Evolutionary conservation across 2,797 vertebrate genomes (phyloP), one percentile per base, ranked within the genome.

Genomic region (Muscicapa comitata): DNA sequence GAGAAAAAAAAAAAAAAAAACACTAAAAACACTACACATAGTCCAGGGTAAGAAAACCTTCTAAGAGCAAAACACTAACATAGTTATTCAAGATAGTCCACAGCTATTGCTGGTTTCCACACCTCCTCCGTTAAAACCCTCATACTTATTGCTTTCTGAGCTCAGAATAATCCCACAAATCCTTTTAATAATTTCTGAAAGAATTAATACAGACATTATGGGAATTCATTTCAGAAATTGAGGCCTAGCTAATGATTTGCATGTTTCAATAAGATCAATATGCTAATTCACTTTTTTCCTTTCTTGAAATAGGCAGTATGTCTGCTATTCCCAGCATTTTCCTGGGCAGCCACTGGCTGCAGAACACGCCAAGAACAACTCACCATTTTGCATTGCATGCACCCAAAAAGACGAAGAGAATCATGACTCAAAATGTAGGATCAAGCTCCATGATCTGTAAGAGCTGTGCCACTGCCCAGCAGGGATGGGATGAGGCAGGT

Each of bases 351-450:
- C 48, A 40, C 14, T 16, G 59, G 35, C 50, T 37, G 43, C 76
- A 35, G n/a, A 65, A 45, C 31, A 4, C 4, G 8, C 38, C 43
- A 6, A n/a, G 33, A 6, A 19, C 38, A 76, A 16, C 29, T 92
- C 53, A 26, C n/a, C 33, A 6, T 35, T 40, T 58, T 2, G 0
- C 14, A 6, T 0, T 26, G 37, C 25, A 7, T 2, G 8, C 10
- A 18, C 10, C 4, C 16, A 42, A 35, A 40, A 40, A 68, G 6
- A 21, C 23, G 55, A 91, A 50, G 2, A 18, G 8, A 83, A 86
- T 28, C 2, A 1, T 3, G 17, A 19, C 58, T 38, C 7, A 59
- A 50, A 90, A 11, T 6, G 33, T 5, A 40, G 61, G 29, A 4
- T 57, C 25, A 37, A 65, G 38, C 57, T 71, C 43, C 55, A 14